Evolutionary conservation across 2,797 vertebrate genomes (phyloP), one percentile per base, ranked within the genome.

Genomic region (Neopelma chrysocephalum): DNA sequence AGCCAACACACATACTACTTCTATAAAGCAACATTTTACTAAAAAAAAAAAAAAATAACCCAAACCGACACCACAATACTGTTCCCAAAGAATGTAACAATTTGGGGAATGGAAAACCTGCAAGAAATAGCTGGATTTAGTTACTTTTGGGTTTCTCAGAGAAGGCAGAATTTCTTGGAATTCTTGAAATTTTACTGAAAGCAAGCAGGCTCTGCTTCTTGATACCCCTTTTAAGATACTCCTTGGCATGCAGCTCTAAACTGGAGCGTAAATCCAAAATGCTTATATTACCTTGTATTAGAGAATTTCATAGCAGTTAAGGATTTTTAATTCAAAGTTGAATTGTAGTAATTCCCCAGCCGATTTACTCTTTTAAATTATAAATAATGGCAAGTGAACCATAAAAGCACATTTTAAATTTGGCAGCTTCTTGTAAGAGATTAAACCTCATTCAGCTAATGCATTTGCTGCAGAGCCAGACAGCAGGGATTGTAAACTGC

Each of bases 351-450:
- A 64, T 87, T 91, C 16, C 17, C 51, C 26, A 62, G 50, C 36
- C 34, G 53, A 87, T 60, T 79, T 77, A 82, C 23, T 53, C 51
- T 80, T 94, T 66, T 80, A 48, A 81, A 88, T 75, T 78, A 87
- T 27, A 94, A 94, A 87, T 90, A 89, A 89, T 26, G 54, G 48
- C 68, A 91, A 95, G 25, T 56, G 82, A 94, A 60, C 82, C 82
- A 89, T 86, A 87, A 91, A 85, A 92, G 68, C 57, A 40, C 45
- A 50, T 80, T 87, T 77, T 53, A 85, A 82, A 82, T 42, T 64
- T 80, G 87, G 82, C 75, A 92, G 76, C 48, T 71, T 58, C 60
- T 73, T 66, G 61, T 32, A 45, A 40, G 64, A 91, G 84, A 93
- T 87, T 94, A 94, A 91, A 71, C 68, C 48, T 91, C 72, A 82